Evolutionary conservation across 2,797 vertebrate species (phyloP), one percentile per base, ranked within the genome.

Genomic region (Sebastes umbrosus): DNA sequence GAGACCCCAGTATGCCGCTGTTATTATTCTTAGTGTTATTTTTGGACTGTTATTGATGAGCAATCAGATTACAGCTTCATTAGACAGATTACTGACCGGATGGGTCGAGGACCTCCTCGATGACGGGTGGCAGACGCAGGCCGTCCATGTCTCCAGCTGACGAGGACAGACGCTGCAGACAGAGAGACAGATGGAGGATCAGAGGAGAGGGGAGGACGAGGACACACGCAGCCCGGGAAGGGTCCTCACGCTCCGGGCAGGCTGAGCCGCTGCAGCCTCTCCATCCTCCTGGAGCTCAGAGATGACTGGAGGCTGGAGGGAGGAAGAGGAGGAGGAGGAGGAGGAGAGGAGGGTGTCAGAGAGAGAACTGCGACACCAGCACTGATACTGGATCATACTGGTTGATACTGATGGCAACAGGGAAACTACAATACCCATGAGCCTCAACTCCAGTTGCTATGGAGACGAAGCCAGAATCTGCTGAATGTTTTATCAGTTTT

Each of bases 41-140:
- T 39, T 14, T 39, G 36, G 5, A 39, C 36, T 43, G 43, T 46
- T 46, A 4, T 52, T 52, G 8, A 20, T 52, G 7, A 52, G 46
- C 8, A 52, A n/a, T 52, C 18, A 52, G 46, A 52, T 52, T 52
- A 52, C 18, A 16, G 43, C 43, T 46, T 8, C 14, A 18, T 46
- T 46, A 46, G 43, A 46, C 43, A 46, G 43, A 46, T 46, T 46
- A 46, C 43, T 84, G 65, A 96, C 96, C 96, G 29, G 94, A 86
- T 6, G 94, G 29, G 64, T 96, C 95, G 20, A 95, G 87, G 70
- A 94, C 94, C 90, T 96, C 96, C 84, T 96, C 95, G 13, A 96
- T 96, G 83, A 96, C 87, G 7, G 96, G 96, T 1, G 96, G 95
- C 75, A 96, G 92, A 32, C 94, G 95, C 79, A 95, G 79, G 82